Conservation (phyloP, 2,888 invertebrate genomes). For the Pogonocherus hispidulus region DNA sequence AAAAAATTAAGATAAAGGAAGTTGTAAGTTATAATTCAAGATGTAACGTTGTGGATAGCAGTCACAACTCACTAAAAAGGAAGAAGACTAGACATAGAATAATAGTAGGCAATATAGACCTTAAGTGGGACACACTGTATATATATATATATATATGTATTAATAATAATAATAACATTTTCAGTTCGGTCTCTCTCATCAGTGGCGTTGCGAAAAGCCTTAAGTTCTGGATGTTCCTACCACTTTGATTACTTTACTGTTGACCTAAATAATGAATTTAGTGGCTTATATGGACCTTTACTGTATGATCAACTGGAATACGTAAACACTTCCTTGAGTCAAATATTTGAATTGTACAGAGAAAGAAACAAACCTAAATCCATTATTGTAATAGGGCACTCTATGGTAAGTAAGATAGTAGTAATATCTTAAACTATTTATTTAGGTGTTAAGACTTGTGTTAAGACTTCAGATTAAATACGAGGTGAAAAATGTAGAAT, state of each 20-base stretch:
- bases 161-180: constrained; percentile 41
- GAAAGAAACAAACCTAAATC: constrained; percentile 67
- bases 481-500: too few relatives aligned
- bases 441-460: too few relatives aligned
- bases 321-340: constrained; percentile 78
- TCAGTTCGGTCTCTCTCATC: constrained; percentile 91
- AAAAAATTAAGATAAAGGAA: constrained; percentile 45
- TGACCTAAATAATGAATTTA: constrained; percentile 91
- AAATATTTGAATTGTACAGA: constrained; percentile 82
- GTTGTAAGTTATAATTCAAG: constrained; percentile 9
- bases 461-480: too few relatives aligned
- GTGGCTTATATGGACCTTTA: constrained; percentile 88
- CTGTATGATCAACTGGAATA: constrained; percentile 83
- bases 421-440: too few relatives aligned
- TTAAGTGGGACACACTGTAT: too few relatives aligned
- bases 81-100: constrained; percentile 64
- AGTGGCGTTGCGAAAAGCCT: constrained; percentile 87
- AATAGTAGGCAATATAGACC: constrained; percentile 79
- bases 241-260: constrained; percentile 95
- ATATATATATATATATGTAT: neutral
- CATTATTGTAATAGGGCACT: constrained; percentile 93
- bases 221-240: constrained; percentile 77
- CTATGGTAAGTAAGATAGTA: constrained; percentile 89
- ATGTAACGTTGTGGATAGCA: constrained; percentile 24
- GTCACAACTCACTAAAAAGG: constrained; percentile 48